Evolutionary conservation across 2,113 vertebrate species (phyloP), one percentile per base, ranked within the genome.

Genomic region (Tetrao urogallus): DNA sequence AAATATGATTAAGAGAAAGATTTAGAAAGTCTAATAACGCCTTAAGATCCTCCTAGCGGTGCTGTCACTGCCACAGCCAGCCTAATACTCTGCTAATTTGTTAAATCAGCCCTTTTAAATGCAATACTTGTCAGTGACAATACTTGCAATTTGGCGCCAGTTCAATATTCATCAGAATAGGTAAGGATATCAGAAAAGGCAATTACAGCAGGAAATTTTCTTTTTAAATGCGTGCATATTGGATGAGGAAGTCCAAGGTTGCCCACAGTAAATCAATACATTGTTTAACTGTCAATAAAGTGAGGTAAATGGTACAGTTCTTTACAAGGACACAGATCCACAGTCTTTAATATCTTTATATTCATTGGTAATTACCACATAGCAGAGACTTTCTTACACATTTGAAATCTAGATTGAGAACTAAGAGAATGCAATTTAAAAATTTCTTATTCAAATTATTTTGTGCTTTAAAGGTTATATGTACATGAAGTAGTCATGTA

Each of bases 21-120:
- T 91, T 96, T 90, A 86, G 57, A 20, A 94, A 88, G 85, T 86
- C 65, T 94, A 92, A 95, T 93, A 97, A 94, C 86, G 82, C 63
- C 75, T 78, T 86, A 82, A 96, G 94, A 97, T 94, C 91, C 82
- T 94, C 91, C 91, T 96, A 95, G 66, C 69, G 66, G 82, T 94
- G 54, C 90, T 94, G 73, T 73, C 76, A 91, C 27, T 94, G 57
- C 65, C 79, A 65, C 40, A 91, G 83, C 65, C 90, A 96, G 79
- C n/a, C 70, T 84, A 73, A 86, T 94, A 65, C 65, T 93, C 79
- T 90, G 47, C 61, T 88, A 75, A 72, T 77, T 87, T 86, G 85
- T 89, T 91, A 96, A 95, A 96, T 86, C 89, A 91, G 57, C 54
- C 82, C 77, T 90, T 94, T 88, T 94, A 94, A 93, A 96, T 61